Conservation (phyloP, 2,888 invertebrate species). For the Seladonia tumulorum region DNA sequence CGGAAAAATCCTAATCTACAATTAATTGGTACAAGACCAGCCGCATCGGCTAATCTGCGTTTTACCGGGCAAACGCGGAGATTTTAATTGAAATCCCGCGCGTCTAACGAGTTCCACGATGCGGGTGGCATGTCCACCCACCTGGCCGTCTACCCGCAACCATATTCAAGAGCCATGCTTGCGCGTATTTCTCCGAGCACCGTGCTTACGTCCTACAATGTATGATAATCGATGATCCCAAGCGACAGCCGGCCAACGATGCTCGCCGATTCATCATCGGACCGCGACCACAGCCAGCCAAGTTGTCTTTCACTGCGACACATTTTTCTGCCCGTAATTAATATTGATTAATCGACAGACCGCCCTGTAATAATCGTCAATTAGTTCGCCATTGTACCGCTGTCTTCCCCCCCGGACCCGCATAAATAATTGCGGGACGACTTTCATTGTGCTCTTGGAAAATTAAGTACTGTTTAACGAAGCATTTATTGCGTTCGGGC, state of each 20-base stretch:
- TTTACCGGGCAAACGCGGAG: slow-evolving; percentile 62
- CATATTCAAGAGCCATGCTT: slow-evolving; percentile 39
- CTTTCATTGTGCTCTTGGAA: neutral
- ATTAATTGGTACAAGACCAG: slow-evolving; percentile 70
- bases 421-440: slow-evolving; percentile 41
- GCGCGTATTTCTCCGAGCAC: slow-evolving; percentile 55
- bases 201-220: slow-evolving; percentile 56
- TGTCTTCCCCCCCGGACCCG: slow-evolving; percentile 20
- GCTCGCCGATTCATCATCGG: slow-evolving; percentile 50
- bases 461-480: slow-evolving; percentile 5
- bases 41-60: slow-evolving; percentile 58
- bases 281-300: slow-evolving; percentile 2
- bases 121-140: slow-evolving; percentile 75
- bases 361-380: slow-evolving; percentile 43
- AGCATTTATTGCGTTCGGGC: neutral
- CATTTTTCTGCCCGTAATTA: slow-evolving; percentile 31
- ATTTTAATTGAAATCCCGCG: slow-evolving; percentile 72
- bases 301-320: slow-evolving; percentile 46
- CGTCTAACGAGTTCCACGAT: slow-evolving; percentile 74
- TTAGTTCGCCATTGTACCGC: slow-evolving; percentile 40
- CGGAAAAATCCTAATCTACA: slow-evolving; percentile 62
- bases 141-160: slow-evolving; percentile 53
- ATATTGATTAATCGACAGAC: slow-evolving; percentile 50
- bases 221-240: slow-evolving; percentile 68
- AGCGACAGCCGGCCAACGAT: slow-evolving; percentile 57